Percentiles rank a stretch among this genome's conserved stretches.
These are phyloP conservation scores for Cepaea hortensis DNA, from an alignment of 2,888 invertebrate species.

Conservation along the genomic window DNA sequence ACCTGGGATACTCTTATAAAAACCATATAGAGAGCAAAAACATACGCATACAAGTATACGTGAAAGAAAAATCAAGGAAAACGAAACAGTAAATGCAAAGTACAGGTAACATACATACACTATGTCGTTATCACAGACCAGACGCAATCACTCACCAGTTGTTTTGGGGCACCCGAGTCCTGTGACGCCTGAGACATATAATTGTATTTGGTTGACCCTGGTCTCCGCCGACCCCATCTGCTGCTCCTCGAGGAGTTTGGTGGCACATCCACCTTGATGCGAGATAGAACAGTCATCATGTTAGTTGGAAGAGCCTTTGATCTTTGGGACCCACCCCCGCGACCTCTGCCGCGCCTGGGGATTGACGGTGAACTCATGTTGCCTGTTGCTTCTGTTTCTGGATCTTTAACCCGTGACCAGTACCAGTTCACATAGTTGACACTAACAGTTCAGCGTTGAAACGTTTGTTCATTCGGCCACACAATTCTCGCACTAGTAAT, in stretches of 20 bases:
- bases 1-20: too few species aligned
- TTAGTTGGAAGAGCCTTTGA: slow-evolving; percentile 45
- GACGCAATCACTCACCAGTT: slow-evolving; percentile 40
- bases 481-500: not conserved
- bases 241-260: slow-evolving; percentile 52
- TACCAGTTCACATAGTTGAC: not conserved
- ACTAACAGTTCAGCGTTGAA: too few species aligned
- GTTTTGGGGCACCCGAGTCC: slow-evolving; percentile 48
- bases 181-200: slow-evolving; percentile 59
- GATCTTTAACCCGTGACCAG: not conserved
- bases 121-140: not conserved
- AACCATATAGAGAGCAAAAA: too few species aligned
- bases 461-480: too few species aligned
- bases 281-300: slow-evolving; percentile 60
- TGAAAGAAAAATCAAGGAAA: too few species aligned
- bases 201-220: slow-evolving; percentile 64
- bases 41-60: too few species aligned
- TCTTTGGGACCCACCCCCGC: slow-evolving; percentile 18
- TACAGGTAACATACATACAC: too few species aligned
- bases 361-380: slow-evolving; percentile 43
- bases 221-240: slow-evolving; percentile 58
- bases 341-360: slow-evolving; percentile 10
- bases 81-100: too few species aligned
- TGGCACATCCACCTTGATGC: slow-evolving; percentile 68
- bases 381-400: too few species aligned